Evolutionary conservation across 2,888 invertebrate species (phyloP), one percentile per base, ranked within the genome.

Genomic region (Plutella xylostella): DNA sequence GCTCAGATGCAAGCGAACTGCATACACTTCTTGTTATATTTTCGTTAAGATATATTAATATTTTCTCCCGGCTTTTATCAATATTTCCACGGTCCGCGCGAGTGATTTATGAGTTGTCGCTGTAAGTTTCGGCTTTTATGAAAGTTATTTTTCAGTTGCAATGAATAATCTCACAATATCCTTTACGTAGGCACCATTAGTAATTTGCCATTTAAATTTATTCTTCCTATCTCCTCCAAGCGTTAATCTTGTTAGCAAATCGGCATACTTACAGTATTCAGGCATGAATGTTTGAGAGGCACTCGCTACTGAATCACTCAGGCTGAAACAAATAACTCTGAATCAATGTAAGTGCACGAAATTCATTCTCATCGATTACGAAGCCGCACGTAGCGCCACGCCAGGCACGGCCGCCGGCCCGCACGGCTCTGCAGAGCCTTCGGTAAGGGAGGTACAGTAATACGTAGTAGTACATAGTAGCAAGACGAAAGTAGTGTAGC

Each of bases 1-100:
- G 44, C 82, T 80, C 61, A 73, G 79, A 79, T 80, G 79, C 80
- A 80, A 79, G 79, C 72, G 73, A 79, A 75, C 77, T 78, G 80
- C 80, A 79, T 79, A 72, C 78, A 77, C 77, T 78, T 79, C 79
- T 77, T 75, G 71, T 68, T 65, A 62, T 66, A 72, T 63, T 72
- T 71, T 72, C 72, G 61, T 61, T 51, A 54, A 53, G 50, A 42
- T 30, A 30, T 42, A 31, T 42, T 42, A 34, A 42, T 60, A 61
- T 70, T 65, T 68, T 72, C 64, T 62, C 59, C 43, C 48, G 48
- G 53, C 49, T 56, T 51, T 54, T 56, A 48, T 51, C 48, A 40
- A 30, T 39, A 34, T 35, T 34, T 43, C 28, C 15, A n/a, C 12
- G 37, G 43, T 25, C 39, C 11, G n/a, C 25, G 19, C 39, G 25